Evolutionary conservation across 2,888 invertebrate species (phyloP).

Genomic region (Lepeophtheirus nordmannii): DNA sequence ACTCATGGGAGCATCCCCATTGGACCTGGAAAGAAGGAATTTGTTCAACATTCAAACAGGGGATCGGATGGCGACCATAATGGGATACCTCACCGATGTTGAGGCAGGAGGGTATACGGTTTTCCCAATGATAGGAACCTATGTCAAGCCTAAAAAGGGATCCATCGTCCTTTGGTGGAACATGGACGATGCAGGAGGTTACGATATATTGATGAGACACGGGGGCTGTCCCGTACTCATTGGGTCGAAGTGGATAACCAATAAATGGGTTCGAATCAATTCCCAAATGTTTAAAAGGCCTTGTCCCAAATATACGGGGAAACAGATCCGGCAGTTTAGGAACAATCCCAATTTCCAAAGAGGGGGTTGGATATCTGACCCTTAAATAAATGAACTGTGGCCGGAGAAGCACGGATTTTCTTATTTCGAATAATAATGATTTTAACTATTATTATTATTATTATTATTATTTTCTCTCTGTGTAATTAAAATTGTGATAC

Average conservation of each 20-base stretch:
- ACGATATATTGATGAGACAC: slow-evolving; percentile 13
- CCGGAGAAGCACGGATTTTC: too few species aligned
- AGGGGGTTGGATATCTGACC: slow-evolving; percentile 20
- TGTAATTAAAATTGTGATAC: too few species aligned
- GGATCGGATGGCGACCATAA: slow-evolving; percentile 20
- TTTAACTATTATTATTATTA: too few species aligned
- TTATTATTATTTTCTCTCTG: too few species aligned
- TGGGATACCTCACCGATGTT: slow-evolving; percentile 23
- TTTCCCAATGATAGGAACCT: slow-evolving; percentile 19
- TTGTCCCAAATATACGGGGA: slow-evolving; percentile 20
- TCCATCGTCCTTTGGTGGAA: slow-evolving; percentile 23
- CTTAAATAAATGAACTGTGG: neutral
- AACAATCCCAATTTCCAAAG: slow-evolving; percentile 11
- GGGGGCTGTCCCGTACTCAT: slow-evolving; percentile 24
- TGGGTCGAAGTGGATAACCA: slow-evolving; percentile 24
- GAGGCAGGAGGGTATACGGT: slow-evolving; percentile 21
- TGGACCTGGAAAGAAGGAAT: slow-evolving; percentile 11
- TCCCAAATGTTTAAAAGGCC: slow-evolving; percentile 24
- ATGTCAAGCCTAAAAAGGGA: slow-evolving; percentile 11
- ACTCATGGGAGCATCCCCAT: neutral
- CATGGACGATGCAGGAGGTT: slow-evolving; percentile 23
- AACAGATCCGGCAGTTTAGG: slow-evolving; percentile 20
- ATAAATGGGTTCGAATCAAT: slow-evolving; percentile 24
- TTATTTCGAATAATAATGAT: too few species aligned
- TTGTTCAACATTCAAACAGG: slow-evolving; percentile 18